A percentile compares a stretch with the other conserved stretches of the same genome.
phyloP scores from a whole-genome alignment of 2,113 vertebrate genomes.

The Notarius lentiginosus region DNA sequence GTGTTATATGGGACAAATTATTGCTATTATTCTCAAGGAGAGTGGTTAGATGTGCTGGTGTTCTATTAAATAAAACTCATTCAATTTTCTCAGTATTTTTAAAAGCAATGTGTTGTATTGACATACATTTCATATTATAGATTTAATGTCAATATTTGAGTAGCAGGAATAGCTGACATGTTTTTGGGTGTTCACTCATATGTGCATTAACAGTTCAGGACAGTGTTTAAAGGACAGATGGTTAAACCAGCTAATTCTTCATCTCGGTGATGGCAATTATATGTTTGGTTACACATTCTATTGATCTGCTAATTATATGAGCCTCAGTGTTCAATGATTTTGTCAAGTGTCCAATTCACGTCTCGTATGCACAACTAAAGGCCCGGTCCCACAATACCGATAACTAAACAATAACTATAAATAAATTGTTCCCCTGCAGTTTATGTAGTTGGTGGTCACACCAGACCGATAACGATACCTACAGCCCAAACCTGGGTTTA shows the following conservation, averaged over 20 bases:
- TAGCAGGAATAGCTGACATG: neutral
- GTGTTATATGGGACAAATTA: neutral
- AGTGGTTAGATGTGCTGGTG: neutral
- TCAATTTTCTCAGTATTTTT: neutral
- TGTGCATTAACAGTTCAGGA: neutral
- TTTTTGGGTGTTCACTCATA: neutral
- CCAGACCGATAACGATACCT: no score
- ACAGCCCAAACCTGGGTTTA: no score
- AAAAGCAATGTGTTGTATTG: neutral
- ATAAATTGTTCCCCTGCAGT: no score
- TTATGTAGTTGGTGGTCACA: no score
- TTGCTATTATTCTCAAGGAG: neutral
- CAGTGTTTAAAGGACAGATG: neutral
- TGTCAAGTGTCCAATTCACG: neutral
- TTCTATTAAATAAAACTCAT: neutral
- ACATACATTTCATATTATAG: neutral
- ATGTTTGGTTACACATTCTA: neutral
- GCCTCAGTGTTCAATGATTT: neutral
- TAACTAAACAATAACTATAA: no score
- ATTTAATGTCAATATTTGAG: constrained; percentile 8
- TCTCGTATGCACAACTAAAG: neutral
- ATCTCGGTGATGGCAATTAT: neutral
- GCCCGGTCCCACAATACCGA: no score
- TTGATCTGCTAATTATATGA: neutral
- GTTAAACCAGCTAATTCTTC: neutral